Evolutionary conservation across 2,113 vertebrate genomes (phyloP), one percentile per base, ranked within the genome.

Genomic region (Sebastes schlegelii): DNA sequence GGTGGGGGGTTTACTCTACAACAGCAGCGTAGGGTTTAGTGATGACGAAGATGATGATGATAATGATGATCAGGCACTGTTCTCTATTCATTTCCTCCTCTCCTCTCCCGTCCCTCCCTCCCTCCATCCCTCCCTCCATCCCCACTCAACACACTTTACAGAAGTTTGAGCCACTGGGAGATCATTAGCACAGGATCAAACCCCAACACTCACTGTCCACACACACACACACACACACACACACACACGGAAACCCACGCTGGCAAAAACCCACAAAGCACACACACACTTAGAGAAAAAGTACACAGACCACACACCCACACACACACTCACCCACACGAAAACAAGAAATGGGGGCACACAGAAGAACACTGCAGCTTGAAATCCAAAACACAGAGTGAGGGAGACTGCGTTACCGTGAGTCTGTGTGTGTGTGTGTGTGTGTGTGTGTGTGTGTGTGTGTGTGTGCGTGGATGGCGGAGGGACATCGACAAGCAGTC

Each of bases 141-240:
- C 76, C 82, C 88, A 75, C 84, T 88, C 83, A 78, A 75, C 82
- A 86, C 82, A 80, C 91, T 90, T 88, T 85, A 83, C 81, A 89
- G 88, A 91, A 91, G 90, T 92, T 86, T 87, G 86, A 93, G 82
- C 92, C 91, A 92, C 91, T 91, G 92, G 92, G 92, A 94, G 90
- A 92, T 94, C 91, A 93, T 94, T 94, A 93, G 91, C 86, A 91
- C 84, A 87, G 87, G 89, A 94, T 93, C 89, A 94, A 92, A 92
- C 91, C 83, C 75, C 84, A 43, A 77, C 85, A 81, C 80, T 83
- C 82, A 82, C 83, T 87, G 85, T 87, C 77, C 89, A 68, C 77
- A 77, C 80, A 60, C 49, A 51, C 21, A 70, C 21, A 9, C 45
- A 74, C 49, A 81, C 66, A 55, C 62, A 42, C n/a, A 63, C 40